phyloP scores from a whole-genome alignment of 2,888 invertebrate genomes.

The Galeopsomyia nigrocyanea region DNA sequence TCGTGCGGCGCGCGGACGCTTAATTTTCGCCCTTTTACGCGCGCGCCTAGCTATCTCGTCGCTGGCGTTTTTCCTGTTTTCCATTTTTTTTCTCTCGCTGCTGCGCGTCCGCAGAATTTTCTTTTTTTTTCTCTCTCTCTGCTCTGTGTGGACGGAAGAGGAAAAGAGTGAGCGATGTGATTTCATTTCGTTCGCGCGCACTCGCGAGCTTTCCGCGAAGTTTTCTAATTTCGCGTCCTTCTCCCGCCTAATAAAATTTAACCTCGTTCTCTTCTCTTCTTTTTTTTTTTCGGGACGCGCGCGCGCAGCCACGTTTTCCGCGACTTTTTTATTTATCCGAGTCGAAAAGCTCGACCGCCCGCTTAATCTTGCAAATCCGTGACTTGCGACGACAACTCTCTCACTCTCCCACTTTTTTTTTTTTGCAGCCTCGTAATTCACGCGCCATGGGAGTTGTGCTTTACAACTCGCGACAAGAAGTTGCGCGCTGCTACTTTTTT shows the following conservation, averaged over 20 bases:
- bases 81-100: no score
- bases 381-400: background rate
- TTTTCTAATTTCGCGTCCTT: conserved; percentile 33
- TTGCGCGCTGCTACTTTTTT: no score
- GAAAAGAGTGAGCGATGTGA: conserved; percentile 18
- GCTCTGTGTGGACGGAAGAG: background rate
- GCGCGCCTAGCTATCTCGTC: no score
- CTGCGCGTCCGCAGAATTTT: no score
- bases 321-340: conserved; percentile 8
- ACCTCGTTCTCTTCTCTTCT: background rate
- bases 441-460: background rate
- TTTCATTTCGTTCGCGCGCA: conserved; percentile 20
- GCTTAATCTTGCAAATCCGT: conserved; percentile 23
- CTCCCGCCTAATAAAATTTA: conserved; percentile 35
- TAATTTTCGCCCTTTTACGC: no score
- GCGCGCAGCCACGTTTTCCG: background rate
- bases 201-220: conserved; percentile 10
- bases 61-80: no score
- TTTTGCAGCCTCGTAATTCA: background rate
- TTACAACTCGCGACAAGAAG: background rate
- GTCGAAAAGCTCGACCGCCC: background rate
- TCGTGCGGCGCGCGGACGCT: no score
- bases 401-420: background rate
- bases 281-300: background rate
- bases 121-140: no score